These are phyloP conservation scores for Drosophila bocki DNA, from an alignment of 1,140 invertebrate species.

Conservation along the genomic window DNA sequence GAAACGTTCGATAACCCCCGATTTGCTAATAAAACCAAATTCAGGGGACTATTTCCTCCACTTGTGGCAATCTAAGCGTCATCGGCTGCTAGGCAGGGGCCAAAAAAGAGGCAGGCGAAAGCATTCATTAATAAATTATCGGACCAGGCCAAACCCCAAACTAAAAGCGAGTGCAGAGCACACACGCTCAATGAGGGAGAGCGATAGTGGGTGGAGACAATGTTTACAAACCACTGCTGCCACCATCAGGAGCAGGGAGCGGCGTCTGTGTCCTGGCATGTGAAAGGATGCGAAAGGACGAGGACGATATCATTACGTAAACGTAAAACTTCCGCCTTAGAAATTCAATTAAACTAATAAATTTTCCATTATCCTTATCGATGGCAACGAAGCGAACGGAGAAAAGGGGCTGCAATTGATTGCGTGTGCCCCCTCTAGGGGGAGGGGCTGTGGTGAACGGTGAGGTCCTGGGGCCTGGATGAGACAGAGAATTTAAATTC, in stretches of 20 bases:
- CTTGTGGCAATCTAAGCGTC: constrained; percentile 4
- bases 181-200: constrained; percentile 15
- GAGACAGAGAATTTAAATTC: constrained; percentile 66
- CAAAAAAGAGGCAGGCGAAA: constrained; percentile 68
- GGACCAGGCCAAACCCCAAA: constrained; percentile 63
- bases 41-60: background rate
- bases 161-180: constrained; percentile 55
- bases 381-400: constrained; percentile 63
- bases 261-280: constrained; percentile 49
- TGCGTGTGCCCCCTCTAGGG: constrained; percentile 15
- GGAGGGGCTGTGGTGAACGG: constrained; percentile 4
- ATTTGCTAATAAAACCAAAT: background rate
- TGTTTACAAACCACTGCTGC: constrained; percentile 64
- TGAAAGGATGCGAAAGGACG: constrained; percentile 33
- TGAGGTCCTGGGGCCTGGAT: constrained; percentile 16
- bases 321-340: constrained; percentile 83
- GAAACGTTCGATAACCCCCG: background rate
- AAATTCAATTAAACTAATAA: constrained; percentile 85
- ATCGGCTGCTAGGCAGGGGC: background rate
- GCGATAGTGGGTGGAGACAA: constrained; percentile 29
- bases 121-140: constrained; percentile 83
- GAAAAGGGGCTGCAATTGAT: constrained; percentile 43
- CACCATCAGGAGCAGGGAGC: constrained; percentile 49
- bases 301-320: constrained; percentile 79
- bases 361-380: constrained; percentile 85